A percentile compares a stretch with the other conserved stretches of the same genome.
Conservation (phyloP, 2,113 vertebrate species). For the Micronisus gabar region DNA sequence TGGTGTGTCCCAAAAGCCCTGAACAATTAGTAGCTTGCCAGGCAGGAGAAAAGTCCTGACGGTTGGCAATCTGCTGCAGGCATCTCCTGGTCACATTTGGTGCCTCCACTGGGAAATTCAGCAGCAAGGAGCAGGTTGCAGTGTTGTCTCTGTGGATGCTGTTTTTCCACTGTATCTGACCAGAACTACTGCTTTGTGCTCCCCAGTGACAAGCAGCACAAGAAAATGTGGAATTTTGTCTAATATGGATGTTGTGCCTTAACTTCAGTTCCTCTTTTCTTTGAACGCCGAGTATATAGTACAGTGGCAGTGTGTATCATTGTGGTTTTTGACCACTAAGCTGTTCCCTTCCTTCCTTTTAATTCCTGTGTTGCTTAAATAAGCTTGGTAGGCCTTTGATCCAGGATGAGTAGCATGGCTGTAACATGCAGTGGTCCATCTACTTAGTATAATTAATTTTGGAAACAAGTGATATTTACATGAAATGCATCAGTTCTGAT, state of each 20-base stretch:
- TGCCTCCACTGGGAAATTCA: not conserved
- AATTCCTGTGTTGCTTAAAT: not conserved
- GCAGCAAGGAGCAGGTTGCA: not conserved
- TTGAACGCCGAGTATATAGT: not conserved
- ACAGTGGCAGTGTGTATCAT: not conserved
- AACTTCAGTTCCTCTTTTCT: not conserved
- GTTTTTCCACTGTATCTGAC: not conserved
- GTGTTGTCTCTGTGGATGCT: fast-evolving
- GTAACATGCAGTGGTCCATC: not conserved
- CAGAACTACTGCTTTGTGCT: not conserved
- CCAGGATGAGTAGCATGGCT: not conserved
- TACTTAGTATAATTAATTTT: not conserved
- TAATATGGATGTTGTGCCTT: not conserved
- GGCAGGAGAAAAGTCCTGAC: not conserved
- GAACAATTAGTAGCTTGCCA: not conserved
- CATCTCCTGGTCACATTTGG: not conserved
- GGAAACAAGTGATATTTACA: not conserved
- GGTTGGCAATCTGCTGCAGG: not conserved
- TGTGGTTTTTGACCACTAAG: not conserved
- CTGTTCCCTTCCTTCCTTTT: not conserved
- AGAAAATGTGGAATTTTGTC: not conserved
- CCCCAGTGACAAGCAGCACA: not conserved
- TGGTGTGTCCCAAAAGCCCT: not conserved
- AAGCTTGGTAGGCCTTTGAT: not conserved
- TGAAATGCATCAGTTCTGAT: not conserved